Conservation (phyloP, 2,797 vertebrate genomes). For the Tarsius wallacei region DNA sequence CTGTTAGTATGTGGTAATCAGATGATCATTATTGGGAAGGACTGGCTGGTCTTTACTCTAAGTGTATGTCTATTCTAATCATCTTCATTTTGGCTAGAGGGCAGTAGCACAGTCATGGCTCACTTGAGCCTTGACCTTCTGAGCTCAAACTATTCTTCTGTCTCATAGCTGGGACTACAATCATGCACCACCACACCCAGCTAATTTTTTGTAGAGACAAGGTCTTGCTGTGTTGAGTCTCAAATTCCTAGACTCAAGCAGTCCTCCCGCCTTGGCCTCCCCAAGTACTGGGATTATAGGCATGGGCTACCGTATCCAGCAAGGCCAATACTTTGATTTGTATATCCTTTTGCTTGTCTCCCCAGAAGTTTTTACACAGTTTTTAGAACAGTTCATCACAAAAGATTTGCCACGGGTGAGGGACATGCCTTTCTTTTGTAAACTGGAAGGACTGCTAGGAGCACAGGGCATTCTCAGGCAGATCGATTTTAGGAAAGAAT, state of each 20-base stretch:
- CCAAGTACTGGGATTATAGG: too few relatives aligned
- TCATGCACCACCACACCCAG: too few relatives aligned
- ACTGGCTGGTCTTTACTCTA: not conserved
- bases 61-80: not conserved
- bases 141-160: too few relatives aligned
- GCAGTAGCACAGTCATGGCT: too few relatives aligned
- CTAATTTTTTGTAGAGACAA: too few relatives aligned
- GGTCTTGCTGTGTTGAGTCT: too few relatives aligned
- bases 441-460: not conserved
- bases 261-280: too few relatives aligned
- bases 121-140: too few relatives aligned
- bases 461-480: not conserved
- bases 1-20: too few relatives aligned
- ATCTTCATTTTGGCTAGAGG: not conserved
- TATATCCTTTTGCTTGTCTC: not conserved
- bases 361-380: not conserved
- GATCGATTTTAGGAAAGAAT: not conserved
- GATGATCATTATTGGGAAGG: not conserved
- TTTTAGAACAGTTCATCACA: not conserved
- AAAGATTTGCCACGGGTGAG: not conserved
- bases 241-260: too few relatives aligned
- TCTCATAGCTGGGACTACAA: too few relatives aligned
- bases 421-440: not conserved
- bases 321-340: not conserved
- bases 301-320: too few relatives aligned